Base-by-base conservation (phyloP, 1,140 invertebrate species). In the Diorhabda elongata region DNA sequence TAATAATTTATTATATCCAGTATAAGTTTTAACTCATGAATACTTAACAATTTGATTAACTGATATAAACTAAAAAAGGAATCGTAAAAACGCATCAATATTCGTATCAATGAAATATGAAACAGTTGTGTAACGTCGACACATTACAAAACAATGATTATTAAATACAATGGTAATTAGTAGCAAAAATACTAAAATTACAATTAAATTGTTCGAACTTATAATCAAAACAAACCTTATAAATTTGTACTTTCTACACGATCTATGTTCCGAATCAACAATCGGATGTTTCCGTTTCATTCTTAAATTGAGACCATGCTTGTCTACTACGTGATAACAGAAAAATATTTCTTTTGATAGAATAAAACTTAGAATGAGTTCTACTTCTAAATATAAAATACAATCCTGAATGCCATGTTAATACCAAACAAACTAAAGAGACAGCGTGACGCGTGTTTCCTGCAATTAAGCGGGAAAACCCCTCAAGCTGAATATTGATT, bases 401-500 rank as follows among this genome's bases (percentile, higher is more conserved):
- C n/a, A 2, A 4, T 52, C n/a, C 47, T 4, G 47, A 52, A 52
- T 52, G 47, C 47, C 47, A 52, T 52, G 6, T 52, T 52, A 8
- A 52, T 52, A 52, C 47, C 47, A 4, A 52, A 52, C n/a, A 4
- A 52, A 8, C 3, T n/a, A n/a, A 8, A 6, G 47, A 52, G 47
- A 52, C 47, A 52, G 47, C n/a, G 47, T 52, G 47, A 2, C 47
- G 47, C 6, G 47, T 8, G 47, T 52, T 52, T 52, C 47, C 47
- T n/a, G 2, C n/a, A 52, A 52, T 52, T 3, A 52, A 52, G 47
- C 47, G 47, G 47, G 47, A 52, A 52, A 52, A 52, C 47, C 47
- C 47, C 47, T 52, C 47, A 52, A 52, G 47, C 47, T n/a, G 47
- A 52, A 56, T 64, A 64, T 64, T 47, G 63, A 64, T 64, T 26